Evolutionary conservation across 2,113 vertebrate species (phyloP).

Genomic region (Cebus imitator): DNA sequence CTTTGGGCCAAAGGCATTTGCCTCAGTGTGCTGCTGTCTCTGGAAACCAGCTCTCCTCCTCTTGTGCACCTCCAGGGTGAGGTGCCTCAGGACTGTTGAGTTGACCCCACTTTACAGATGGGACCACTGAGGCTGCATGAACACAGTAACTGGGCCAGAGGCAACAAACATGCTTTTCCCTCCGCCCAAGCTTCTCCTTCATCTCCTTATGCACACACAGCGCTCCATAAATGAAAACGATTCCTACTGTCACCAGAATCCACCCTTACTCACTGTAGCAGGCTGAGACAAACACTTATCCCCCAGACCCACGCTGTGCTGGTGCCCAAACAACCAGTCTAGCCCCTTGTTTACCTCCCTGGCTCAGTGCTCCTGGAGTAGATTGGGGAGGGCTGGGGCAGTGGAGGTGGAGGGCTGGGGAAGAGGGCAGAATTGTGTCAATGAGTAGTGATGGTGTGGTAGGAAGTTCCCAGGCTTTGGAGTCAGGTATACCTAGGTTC

Average conservation of each 20-base stretch:
- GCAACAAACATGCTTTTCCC: not conserved
- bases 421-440: not conserved
- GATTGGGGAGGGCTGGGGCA: not conserved
- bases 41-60: not conserved
- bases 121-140: not conserved
- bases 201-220: rapidly evolving
- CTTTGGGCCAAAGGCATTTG: not conserved
- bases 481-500: not conserved
- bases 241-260: not conserved
- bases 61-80: not conserved
- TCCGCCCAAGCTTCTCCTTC: not conserved
- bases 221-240: not conserved
- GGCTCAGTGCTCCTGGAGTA: not conserved
- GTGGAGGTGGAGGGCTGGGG: not conserved
- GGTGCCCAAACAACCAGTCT: not conserved
- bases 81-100: not conserved
- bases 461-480: not conserved
- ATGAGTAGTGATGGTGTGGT: not conserved
- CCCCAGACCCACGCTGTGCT: not conserved
- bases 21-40: not conserved
- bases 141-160: not conserved
- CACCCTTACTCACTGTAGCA: not conserved
- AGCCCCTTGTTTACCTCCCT: not conserved
- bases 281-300: not conserved
- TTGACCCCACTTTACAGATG: not conserved